Evolutionary conservation across 2,797 vertebrate species (phyloP).

Genomic region (Anguilla marmorata): DNA sequence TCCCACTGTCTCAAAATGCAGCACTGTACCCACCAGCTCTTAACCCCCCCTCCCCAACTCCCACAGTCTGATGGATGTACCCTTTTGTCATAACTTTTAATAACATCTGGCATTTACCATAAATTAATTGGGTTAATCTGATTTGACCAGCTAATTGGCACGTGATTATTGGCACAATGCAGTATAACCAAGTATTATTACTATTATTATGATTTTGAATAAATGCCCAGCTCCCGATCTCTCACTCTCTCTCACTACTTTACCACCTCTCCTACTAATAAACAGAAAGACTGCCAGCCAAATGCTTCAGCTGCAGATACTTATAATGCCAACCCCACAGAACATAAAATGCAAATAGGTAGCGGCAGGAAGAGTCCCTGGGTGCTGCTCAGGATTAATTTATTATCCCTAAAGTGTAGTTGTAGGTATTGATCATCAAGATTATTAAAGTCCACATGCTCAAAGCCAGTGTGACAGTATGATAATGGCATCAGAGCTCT

Average conservation of each 20-base stretch:
- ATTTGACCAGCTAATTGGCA: conserved; percentile 5
- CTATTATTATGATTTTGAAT: not conserved
- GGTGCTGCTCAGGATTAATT: not conserved
- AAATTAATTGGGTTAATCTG: not conserved
- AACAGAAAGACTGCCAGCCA: not conserved
- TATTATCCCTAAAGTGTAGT: not conserved
- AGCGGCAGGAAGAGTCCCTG: not conserved
- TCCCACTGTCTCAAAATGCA: not conserved
- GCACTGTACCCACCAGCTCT: conserved; percentile 1
- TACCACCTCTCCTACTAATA: not conserved
- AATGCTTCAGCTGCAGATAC: not conserved
- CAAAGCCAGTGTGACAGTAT: not conserved
- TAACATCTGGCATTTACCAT: not conserved
- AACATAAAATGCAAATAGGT: conserved; percentile 8
- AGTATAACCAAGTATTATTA: not conserved
- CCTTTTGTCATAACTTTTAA: not conserved
- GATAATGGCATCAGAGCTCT: not conserved
- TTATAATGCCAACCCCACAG: not conserved
- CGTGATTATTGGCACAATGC: not conserved
- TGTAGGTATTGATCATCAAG: conserved; percentile 13
- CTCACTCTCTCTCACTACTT: not conserved
- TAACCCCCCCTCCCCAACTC: too few relatives aligned
- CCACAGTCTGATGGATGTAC: not conserved
- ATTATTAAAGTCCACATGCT: not conserved
- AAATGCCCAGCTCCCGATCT: not conserved